Evolutionary conservation across 2,888 invertebrate species (phyloP).

Genomic region (Acrobasis consociella): DNA sequence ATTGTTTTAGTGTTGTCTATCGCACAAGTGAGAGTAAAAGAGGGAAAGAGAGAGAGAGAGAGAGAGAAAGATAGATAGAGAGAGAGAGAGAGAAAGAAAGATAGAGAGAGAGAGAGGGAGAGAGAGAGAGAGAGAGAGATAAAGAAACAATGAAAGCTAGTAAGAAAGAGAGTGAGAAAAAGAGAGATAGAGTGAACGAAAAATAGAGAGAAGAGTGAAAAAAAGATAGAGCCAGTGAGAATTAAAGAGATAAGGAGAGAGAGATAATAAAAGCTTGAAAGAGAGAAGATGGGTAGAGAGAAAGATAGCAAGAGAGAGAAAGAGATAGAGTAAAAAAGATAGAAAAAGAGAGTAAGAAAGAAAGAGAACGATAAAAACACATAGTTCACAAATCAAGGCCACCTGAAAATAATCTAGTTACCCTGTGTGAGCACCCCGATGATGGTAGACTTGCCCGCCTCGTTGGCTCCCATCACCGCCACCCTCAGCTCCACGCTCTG

Average conservation of each 20-base stretch:
- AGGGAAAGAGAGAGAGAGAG: no score
- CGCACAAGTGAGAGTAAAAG: no score
- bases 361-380: neutral
- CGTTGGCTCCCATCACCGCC: constrained; percentile 97
- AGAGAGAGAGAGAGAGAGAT: neutral
- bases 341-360: neutral
- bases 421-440: constrained; percentile 98
- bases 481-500: constrained; percentile 95
- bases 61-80: neutral
- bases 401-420: constrained; percentile 28
- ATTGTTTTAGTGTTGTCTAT: no score
- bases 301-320: neutral
- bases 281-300: no score
- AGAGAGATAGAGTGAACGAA: no score
- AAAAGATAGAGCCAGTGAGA: no score
- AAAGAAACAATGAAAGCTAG: no score
- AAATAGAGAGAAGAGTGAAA: no score
- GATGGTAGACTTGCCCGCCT: constrained; percentile 98
- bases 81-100: no score
- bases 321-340: no score
- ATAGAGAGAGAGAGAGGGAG: neutral
- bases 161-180: neutral
- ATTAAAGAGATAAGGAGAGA: neutral
- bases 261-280: no score
- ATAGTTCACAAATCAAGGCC: no score